A percentile compares a stretch with the other conserved stretches of the same genome.
These are phyloP conservation scores for Ameiurus melas DNA, from an alignment of 2,113 vertebrate species.

Conservation along the genomic window DNA sequence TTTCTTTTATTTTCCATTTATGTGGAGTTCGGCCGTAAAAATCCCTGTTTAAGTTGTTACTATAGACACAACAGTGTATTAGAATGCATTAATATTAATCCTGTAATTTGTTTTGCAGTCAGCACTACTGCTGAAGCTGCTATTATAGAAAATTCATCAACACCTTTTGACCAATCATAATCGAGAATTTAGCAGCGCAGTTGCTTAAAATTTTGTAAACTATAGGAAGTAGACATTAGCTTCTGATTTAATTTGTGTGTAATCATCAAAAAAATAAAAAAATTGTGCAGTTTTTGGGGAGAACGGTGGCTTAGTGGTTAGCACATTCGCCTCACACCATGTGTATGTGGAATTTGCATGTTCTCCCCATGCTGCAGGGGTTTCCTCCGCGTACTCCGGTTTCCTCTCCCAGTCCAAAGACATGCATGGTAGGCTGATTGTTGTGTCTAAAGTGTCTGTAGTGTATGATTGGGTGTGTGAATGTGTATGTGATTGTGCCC, in stretches of 20 bases:
- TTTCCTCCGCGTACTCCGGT: too few relatives aligned
- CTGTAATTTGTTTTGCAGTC: neutral
- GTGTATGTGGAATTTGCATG: too few relatives aligned
- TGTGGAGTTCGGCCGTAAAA: neutral
- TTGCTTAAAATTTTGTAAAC: neutral
- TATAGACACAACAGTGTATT: neutral
- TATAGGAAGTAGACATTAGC: neutral
- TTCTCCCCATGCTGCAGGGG: too few relatives aligned
- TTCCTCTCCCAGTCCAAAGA: too few relatives aligned
- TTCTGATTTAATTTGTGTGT: neutral
- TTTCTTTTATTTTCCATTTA: neutral
- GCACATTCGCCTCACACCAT: too few relatives aligned
- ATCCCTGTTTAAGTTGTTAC: neutral
- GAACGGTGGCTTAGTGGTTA: too few relatives aligned
- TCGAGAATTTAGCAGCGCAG: neutral
- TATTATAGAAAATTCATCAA: neutral
- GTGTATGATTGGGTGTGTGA: too few relatives aligned
- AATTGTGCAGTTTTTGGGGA: neutral
- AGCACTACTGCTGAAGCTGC: neutral
- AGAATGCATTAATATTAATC: slow-evolving; percentile 3
- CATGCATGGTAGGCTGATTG: too few relatives aligned
- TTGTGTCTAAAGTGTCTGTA: too few relatives aligned
- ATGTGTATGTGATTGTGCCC: too few relatives aligned
- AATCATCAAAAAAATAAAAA: neutral
- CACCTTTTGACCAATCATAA: neutral